These are phyloP conservation scores for Mesoligia furuncula DNA, from an alignment of 2,888 invertebrate species.

Conservation along the genomic window DNA sequence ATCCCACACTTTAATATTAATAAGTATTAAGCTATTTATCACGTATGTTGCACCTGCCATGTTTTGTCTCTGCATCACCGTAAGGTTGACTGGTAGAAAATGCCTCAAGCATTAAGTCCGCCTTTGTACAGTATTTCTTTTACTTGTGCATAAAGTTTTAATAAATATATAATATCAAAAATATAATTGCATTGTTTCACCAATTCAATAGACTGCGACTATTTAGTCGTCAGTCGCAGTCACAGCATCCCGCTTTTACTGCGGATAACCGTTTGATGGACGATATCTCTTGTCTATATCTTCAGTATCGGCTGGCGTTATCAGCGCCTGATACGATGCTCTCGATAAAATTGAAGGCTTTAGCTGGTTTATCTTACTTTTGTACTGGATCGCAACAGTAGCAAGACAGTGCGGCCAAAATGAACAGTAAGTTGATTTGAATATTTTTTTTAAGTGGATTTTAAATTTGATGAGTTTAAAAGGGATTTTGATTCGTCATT, in stretches of 20 bases:
- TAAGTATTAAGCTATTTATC: no score
- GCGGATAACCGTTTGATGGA: constrained; percentile 80
- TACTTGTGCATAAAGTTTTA: no score
- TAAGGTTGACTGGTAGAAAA: no score
- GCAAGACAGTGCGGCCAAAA: constrained; percentile 79
- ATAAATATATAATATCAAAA: no score
- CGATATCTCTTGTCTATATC: constrained; percentile 79
- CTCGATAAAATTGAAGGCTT: constrained; percentile 86
- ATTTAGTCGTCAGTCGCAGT: constrained; percentile 47
- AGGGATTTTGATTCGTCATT: neutral
- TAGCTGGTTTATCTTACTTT: constrained; percentile 75
- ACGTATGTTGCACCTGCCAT: no score
- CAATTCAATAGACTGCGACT: constrained; percentile 11
- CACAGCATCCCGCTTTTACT: constrained; percentile 56
- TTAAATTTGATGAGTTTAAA: neutral
- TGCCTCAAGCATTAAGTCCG: no score
- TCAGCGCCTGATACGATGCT: constrained; percentile 77
- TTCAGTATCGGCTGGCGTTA: constrained; percentile 75
- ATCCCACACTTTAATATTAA: no score
- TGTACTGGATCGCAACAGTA: constrained; percentile 77
- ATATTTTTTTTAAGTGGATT: constrained; percentile 23
- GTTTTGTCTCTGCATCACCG: no score
- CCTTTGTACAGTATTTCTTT: no score
- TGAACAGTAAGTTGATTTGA: constrained; percentile 81
- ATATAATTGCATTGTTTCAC: constrained; percentile 5